Base-by-base conservation (phyloP, 2,888 invertebrate species). In the Apomyelois bistriatella region DNA sequence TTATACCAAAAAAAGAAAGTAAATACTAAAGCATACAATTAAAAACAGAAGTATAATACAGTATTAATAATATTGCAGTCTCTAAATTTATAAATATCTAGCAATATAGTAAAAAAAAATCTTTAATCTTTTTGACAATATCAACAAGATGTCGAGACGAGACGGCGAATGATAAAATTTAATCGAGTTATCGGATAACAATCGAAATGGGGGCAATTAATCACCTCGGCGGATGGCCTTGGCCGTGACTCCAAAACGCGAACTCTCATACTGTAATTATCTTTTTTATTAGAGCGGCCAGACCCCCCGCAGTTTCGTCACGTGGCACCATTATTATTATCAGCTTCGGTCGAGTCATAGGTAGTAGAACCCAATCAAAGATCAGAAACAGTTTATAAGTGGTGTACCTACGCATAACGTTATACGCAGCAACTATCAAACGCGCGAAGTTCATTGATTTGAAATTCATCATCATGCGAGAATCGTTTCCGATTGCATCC, bases 211-310 rank as follows among this genome's bases (percentile, higher is more conserved):
- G 66, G 64, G 60, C 54, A 50, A 50, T 70, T 68, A 71, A 68
- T 72, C 68, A 70, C 65, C 58, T 57, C 55, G 54, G 49, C 68
- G 66, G 65, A 70, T 60, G 70, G 72, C 76, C 78, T 77, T 78
- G 76, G 68, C 77, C 75, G 66, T 75, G 75, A 73, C 69, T 68
- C 62, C 58, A 58, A 62, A 60, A 62, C 64, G 66, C 64, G 62
- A 62, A 58, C 62, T 64, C 66, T 62, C 61, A 61, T 61, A 61
- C 59, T 58, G 61, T 65, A 69, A 71, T 64, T 60, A 62, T 64
- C 58, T 68, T 66, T 59, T 68, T 65, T 68, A 64, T 65, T 65
- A 61, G 62, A 64, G 48, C 59, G 61, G 56, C 61, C 57, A 53
- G 58, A 58, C 58, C 57, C 56, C 53, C 58, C 56, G 58, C 55